Conservation (phyloP, 2,113 vertebrate genomes). For the Ellobius talpinus region DNA sequence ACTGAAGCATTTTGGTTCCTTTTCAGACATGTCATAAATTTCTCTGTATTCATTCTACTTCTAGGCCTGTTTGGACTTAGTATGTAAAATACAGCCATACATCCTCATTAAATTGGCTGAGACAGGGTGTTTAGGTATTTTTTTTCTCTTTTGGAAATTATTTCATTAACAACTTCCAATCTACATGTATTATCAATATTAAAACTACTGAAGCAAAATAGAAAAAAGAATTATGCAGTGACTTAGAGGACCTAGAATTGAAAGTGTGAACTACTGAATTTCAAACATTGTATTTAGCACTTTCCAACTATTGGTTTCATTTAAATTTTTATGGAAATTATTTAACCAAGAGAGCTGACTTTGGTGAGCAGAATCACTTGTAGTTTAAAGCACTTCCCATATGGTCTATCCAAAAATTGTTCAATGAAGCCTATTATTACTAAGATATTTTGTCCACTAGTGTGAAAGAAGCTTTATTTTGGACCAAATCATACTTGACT, state of each 20-base stretch:
- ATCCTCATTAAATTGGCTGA: not conserved
- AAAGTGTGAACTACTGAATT: not conserved
- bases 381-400: not conserved
- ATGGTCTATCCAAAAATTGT: not conserved
- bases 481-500: not conserved
- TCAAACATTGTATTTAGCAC: not conserved
- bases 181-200: not conserved
- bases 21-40: not conserved
- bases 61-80: not conserved
- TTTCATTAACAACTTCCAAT: not conserved
- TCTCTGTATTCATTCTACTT: not conserved
- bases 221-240: not conserved
- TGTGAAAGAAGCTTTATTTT: not conserved
- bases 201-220: not conserved
- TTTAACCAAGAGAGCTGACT: not conserved
- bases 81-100: not conserved
- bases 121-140: not conserved
- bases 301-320: not conserved
- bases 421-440: conserved; percentile 7
- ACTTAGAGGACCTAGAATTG: not conserved
- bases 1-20: not conserved
- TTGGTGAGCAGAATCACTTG: not conserved
- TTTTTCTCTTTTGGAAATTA: not conserved
- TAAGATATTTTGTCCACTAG: not conserved
- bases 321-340: conserved; percentile 32